phyloP scores from a whole-genome alignment of 2,797 vertebrate genomes.

The Siniperca scherzeri region DNA sequence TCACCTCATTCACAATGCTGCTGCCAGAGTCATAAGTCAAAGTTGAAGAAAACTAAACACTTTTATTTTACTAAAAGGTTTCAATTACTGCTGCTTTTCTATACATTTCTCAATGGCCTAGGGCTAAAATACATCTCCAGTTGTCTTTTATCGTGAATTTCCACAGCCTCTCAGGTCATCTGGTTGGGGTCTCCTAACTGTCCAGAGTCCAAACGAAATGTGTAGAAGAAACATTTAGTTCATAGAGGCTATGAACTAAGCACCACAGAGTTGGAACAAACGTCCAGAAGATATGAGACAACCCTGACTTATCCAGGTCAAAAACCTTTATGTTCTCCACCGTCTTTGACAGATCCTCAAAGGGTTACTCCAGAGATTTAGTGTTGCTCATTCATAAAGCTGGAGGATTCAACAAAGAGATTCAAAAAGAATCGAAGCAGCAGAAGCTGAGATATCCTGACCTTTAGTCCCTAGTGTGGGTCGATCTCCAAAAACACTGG shows the following conservation, averaged over 20 bases:
- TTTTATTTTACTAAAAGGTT: background rate
- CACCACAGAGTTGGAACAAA: background rate
- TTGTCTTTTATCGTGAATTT: background rate
- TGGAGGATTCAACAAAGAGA: background rate
- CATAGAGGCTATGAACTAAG: background rate
- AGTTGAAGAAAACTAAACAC: too few relatives aligned
- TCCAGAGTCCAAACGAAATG: background rate
- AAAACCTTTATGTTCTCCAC: background rate
- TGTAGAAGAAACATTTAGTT: background rate
- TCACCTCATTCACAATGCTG: background rate
- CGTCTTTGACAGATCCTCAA: background rate
- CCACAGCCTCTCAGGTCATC: background rate
- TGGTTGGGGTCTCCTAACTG: background rate
- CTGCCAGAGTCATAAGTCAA: too few relatives aligned
- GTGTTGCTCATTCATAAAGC: too few relatives aligned
- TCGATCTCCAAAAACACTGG: background rate
- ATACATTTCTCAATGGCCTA: background rate
- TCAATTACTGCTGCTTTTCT: background rate
- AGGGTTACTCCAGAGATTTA: background rate
- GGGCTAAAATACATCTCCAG: background rate
- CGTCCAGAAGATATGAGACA: background rate
- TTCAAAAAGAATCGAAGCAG: background rate
- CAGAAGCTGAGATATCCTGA: background rate
- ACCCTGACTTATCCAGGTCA: background rate
- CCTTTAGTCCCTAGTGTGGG: background rate